Evolutionary conservation across 2,797 vertebrate genomes (phyloP), one percentile per base, ranked within the genome.

Genomic region (Crotalus adamanteus): DNA sequence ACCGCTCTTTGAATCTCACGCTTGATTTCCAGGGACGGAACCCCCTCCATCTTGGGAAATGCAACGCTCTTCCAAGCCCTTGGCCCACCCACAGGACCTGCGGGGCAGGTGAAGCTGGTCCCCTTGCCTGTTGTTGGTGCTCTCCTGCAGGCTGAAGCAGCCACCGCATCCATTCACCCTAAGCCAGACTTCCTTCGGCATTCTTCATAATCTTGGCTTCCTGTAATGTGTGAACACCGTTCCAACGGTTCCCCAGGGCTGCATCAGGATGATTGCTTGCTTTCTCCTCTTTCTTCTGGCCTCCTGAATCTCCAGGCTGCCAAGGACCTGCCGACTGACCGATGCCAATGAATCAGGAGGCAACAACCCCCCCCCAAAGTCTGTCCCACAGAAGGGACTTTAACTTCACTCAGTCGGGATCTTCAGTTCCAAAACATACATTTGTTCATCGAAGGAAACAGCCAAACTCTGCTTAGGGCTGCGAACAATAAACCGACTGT

Each of bases 401-500:
- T 59, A 12, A 9, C 60, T 90, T 9, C 31, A 13, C 59, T 28
- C 28, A n/a, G 88, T 86, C 78, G 57, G 92, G 83, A 12, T 42
- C 85, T 87, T 51, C 89, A 6, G 89, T 85, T 93, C 92, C 92
- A 90, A 90, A 78, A 87, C 83, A 87, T 51, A 90, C 89, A 90
- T 73, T 87, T 18, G 92, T 55, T 93, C 60, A 73, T 53, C 59
- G 57, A 59, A 26, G 83, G 69, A 90, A 73, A 53, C 92, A 59
- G 61, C 60, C 16, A n/a, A 59, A 31, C 57, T 92, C 60, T 51
- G 61, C 53, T 87, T 16, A 55, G 89, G 89, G 16, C 61, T 42
- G 60, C 88, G 61, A 90, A 93, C 83, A 90, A 90, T 87, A 47
- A 87, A 87, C 83, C 4, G 22, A 51, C 51, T 93, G 89, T 93